phyloP scores from a whole-genome alignment of 2,888 invertebrate species.

The Scaptomyza parva region DNA sequence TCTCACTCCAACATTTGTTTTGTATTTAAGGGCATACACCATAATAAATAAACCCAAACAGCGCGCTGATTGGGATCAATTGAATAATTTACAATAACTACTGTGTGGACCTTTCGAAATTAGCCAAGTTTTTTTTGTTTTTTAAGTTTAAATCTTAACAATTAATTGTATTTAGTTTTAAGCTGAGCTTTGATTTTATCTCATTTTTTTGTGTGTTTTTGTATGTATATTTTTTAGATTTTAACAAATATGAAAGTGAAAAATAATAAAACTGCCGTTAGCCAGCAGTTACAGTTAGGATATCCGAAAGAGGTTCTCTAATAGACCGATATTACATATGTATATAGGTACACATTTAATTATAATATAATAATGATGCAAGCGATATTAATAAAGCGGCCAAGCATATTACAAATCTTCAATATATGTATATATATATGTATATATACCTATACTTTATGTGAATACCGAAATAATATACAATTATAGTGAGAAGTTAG shows the following conservation, averaged over 20 bases:
- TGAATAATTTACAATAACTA: conserved; percentile 73
- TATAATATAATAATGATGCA: conserved; percentile 32
- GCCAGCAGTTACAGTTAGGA: conserved; percentile 10
- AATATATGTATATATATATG: background rate
- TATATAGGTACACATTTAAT: conserved; percentile 15
- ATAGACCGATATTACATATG: conserved; percentile 34
- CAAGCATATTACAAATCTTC: conserved; percentile 31
- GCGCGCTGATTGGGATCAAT: conserved; percentile 46
- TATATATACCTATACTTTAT: conserved; percentile 17
- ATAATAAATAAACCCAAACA: conserved; percentile 31
- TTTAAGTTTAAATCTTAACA: conserved; percentile 24
- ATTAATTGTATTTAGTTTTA: conserved; percentile 44
- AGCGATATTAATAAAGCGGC: conserved; percentile 42
- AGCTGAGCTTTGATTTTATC: conserved; percentile 48
- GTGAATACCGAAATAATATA: conserved; percentile 31
- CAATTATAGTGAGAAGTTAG: conserved; percentile 8
- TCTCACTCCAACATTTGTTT: conserved; percentile 84
- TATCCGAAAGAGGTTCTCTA: conserved; percentile 33
- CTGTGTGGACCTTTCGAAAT: conserved; percentile 72
- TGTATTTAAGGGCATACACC: conserved; percentile 74
- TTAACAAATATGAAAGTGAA: conserved; percentile 22
- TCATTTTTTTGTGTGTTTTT: conserved; percentile 2
- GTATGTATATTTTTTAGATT: conserved; percentile 2
- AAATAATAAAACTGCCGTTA: background rate
- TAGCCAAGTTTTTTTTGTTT: conserved; percentile 40